These are phyloP conservation scores for Riparia riparia DNA, from an alignment of 2,113 vertebrate species.

Conservation along the genomic window DNA sequence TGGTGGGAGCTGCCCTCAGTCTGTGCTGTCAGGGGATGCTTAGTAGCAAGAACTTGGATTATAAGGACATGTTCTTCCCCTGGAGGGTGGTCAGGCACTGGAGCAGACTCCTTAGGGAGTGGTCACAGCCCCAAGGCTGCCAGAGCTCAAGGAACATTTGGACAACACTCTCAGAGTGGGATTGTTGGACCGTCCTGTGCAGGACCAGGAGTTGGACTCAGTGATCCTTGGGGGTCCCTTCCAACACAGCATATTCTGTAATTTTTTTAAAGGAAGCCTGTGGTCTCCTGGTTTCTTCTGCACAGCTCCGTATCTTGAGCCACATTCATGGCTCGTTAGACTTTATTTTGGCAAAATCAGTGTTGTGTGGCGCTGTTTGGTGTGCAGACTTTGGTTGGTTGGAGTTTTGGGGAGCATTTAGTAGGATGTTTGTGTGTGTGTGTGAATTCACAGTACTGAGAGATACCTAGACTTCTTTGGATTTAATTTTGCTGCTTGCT, in stretches of 20 bases:
- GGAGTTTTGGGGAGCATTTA: not conserved
- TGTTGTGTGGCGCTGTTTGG: not conserved
- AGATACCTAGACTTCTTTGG: not conserved
- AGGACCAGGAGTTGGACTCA: not conserved
- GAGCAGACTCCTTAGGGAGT: not conserved
- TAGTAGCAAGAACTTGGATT: rapidly evolving
- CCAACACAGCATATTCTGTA: not conserved
- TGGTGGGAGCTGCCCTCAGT: not conserved
- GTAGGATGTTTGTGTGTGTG: not conserved
- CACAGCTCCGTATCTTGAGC: rapidly evolving
- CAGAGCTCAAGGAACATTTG: not conserved
- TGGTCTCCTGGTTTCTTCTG: not conserved
- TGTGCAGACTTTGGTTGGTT: not conserved
- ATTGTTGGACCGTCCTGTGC: not conserved
- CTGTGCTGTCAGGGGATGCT: not conserved
- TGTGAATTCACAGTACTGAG: not conserved
- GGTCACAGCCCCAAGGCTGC: not conserved
- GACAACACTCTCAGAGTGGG: not conserved
- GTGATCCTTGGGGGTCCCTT: not conserved
- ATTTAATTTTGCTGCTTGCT: not conserved
- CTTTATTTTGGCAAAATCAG: not conserved
- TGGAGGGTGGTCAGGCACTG: not conserved
- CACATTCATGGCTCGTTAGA: not conserved
- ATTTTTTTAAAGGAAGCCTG: not conserved
- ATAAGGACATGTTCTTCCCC: not conserved